Evolutionary conservation across 2,113 vertebrate species (phyloP).

Genomic region (Machaerirhynchus nigripectus): DNA sequence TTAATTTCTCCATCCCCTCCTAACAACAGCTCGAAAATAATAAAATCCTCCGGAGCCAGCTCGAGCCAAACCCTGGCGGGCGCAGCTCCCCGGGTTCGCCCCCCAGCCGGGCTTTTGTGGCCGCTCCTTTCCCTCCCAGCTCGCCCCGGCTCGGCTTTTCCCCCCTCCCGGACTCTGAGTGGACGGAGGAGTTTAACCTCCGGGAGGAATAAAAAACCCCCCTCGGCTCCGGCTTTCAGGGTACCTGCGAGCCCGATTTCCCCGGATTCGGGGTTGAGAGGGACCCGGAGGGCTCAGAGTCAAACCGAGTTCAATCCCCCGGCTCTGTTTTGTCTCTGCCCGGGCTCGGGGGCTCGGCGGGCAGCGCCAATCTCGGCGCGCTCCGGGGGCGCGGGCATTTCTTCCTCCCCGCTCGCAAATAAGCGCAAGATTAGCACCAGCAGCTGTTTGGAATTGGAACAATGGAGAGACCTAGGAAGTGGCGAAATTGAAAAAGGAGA

Average conservation of each 20-base stretch:
- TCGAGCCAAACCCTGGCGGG: not conserved
- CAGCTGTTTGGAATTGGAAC: conserved; percentile 73
- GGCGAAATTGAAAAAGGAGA: conserved; percentile 62
- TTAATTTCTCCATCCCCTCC: not conserved
- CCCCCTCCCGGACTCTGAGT: not conserved
- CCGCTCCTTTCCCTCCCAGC: not conserved
- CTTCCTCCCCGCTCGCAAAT: conserved; percentile 71
- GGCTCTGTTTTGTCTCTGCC: not conserved
- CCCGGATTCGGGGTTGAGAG: not conserved
- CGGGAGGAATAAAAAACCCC: not conserved
- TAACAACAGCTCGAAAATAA: not conserved
- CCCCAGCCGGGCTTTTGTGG: conserved; percentile 21
- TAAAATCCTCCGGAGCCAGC: not conserved
- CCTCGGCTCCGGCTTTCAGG: not conserved
- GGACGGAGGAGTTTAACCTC: conserved; percentile 36
- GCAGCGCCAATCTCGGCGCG: conserved; percentile 36
- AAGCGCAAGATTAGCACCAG: conserved; percentile 73
- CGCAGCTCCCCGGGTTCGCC: not conserved
- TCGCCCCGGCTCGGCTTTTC: not conserved
- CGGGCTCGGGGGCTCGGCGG: not conserved
- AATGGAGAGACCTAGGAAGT: conserved; percentile 77
- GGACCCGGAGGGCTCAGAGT: conserved; percentile 28
- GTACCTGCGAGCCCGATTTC: conserved; percentile 22
- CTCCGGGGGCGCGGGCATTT: conserved; percentile 51
- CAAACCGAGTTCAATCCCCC: conserved; percentile 42